phyloP scores from a whole-genome alignment of 2,797 vertebrate species.

The Hozukius guyotensis region DNA sequence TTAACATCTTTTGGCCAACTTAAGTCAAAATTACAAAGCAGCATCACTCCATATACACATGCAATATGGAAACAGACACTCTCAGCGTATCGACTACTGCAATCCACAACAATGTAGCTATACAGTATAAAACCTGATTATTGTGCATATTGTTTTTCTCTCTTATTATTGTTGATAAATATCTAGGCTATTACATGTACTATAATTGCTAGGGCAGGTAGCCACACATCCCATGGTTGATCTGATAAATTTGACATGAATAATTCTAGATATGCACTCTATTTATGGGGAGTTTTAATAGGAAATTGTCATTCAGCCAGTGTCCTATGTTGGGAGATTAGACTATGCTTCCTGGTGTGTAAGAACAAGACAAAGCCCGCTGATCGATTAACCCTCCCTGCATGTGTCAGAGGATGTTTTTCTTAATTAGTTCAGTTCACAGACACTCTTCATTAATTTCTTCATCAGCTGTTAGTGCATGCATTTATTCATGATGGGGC shows the following conservation, averaged over 20 bases:
- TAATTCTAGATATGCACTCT: constrained; percentile 44
- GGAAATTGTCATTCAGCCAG: constrained; percentile 56
- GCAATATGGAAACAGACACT: not conserved
- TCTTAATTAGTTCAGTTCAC: constrained; percentile 69
- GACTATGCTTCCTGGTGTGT: constrained; percentile 46
- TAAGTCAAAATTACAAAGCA: not conserved
- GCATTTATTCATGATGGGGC: constrained; percentile 62
- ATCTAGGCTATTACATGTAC: constrained; percentile 5
- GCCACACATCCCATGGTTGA: not conserved
- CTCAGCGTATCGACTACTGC: not conserved
- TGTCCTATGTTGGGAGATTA: constrained; percentile 51
- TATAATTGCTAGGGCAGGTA: not conserved
- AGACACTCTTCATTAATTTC: constrained; percentile 69
- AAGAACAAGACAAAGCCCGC: constrained; percentile 59
- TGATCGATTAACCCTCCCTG: constrained; percentile 67
- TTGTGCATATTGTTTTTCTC: not conserved
- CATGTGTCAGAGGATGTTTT: constrained; percentile 70
- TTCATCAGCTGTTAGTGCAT: constrained; percentile 58
- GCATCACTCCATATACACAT: not conserved
- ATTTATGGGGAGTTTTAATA: constrained; percentile 56
- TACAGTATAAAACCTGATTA: not conserved
- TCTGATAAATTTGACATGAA: constrained; percentile 51
- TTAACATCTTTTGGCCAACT: not conserved
- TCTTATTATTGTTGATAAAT: not conserved
- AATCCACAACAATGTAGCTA: not conserved